phyloP scores from a whole-genome alignment of 2,888 invertebrate species.

The Chrysotoxum bicinctum region DNA sequence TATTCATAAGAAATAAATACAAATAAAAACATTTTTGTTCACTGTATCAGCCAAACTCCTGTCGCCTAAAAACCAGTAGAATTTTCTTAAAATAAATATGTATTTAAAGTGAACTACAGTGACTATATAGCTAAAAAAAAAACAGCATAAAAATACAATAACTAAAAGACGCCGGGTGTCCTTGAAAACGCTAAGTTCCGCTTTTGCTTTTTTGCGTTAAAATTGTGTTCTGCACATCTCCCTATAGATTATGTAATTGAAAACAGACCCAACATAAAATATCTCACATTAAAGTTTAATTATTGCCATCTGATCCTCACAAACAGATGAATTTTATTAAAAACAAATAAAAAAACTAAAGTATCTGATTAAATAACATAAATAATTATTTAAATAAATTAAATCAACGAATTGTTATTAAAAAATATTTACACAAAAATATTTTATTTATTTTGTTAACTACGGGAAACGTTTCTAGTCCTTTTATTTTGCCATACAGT shows the following conservation, averaged over 20 bases:
- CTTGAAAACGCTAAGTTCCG: slow-evolving; percentile 59
- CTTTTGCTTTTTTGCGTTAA: slow-evolving; percentile 69
- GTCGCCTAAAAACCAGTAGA: slow-evolving; percentile 70
- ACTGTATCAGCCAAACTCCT: slow-evolving; percentile 67
- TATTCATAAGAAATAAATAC: slow-evolving; percentile 46
- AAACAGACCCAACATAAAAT: slow-evolving; percentile 25
- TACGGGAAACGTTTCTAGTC: slow-evolving; percentile 70
- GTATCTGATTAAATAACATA: slow-evolving; percentile 58
- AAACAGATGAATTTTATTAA: slow-evolving; percentile 4
- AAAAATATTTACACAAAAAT: slow-evolving; percentile 45
- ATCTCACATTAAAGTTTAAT: slow-evolving; percentile 16
- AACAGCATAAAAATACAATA: slow-evolving; percentile 65
- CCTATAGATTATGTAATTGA: slow-evolving; percentile 32
- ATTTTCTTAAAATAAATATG: slow-evolving; percentile 53
- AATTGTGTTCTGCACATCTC: slow-evolving; percentile 67
- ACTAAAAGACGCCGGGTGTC: slow-evolving; percentile 43
- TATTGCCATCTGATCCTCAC: slow-evolving; percentile 42
- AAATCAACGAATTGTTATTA: slow-evolving; percentile 68
- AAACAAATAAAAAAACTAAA: slow-evolving; percentile 31
- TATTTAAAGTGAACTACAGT: slow-evolving; percentile 50
- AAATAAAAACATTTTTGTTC: slow-evolving; percentile 61
- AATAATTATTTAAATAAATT: slow-evolving; percentile 32
- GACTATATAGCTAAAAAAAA: slow-evolving; percentile 65
- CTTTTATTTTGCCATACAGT: slow-evolving; percentile 70
- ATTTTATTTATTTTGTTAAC: slow-evolving; percentile 41